Conservation (phyloP, 2,113 vertebrate genomes). For the Xenus cinereus region DNA sequence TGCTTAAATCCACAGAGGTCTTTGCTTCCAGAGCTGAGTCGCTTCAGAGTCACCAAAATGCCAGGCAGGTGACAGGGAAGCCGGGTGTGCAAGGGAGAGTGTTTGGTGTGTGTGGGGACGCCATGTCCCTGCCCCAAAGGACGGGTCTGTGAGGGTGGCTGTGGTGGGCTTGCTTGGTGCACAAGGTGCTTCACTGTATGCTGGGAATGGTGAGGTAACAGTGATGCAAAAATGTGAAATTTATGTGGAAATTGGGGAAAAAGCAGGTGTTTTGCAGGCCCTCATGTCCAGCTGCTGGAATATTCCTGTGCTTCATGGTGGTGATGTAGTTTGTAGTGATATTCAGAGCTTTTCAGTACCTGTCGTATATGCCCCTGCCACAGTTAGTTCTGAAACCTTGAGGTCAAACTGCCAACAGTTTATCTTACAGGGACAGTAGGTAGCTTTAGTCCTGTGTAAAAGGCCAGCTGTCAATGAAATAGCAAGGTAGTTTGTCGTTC, state of each 20-base stretch:
- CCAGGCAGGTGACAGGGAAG: accelerated
- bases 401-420: accelerated
- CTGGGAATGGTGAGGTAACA: accelerated
- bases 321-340: accelerated
- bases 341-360: accelerated
- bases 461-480: accelerated
- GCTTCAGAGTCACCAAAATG: accelerated
- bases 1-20: not conserved
- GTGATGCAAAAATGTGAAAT: accelerated
- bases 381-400: not conserved
- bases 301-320: accelerated
- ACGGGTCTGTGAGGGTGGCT: accelerated
- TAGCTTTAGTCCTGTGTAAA: accelerated
- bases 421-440: accelerated
- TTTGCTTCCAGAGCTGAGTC: not conserved
- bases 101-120: accelerated
- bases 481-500: accelerated
- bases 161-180: not conserved
- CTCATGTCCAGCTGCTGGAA: accelerated
- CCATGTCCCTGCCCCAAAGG: accelerated
- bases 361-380: accelerated
- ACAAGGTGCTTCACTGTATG: accelerated
- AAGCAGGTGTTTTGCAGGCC: not conserved
- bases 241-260: accelerated
- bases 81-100: accelerated